Conservation (phyloP, 2,797 vertebrate species). For the Erithacus rubecula region DNA sequence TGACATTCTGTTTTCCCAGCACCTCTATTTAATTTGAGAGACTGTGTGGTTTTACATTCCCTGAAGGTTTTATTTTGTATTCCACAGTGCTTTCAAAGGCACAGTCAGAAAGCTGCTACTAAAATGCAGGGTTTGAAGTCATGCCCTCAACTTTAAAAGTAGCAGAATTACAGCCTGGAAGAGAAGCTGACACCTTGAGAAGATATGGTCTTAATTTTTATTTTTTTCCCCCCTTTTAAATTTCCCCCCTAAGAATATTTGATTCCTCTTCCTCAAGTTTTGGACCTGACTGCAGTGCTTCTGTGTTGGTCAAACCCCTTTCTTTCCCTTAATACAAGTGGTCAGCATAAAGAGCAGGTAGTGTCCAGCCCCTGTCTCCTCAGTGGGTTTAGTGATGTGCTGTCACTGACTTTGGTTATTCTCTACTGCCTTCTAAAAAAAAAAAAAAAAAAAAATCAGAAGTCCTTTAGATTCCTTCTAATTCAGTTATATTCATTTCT, state of each 20-base stretch:
- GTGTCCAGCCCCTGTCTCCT: not conserved
- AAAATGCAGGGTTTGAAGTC: not conserved
- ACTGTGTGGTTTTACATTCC: not conserved
- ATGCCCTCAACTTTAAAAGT: not conserved
- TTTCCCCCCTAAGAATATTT: not conserved
- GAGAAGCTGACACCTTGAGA: not conserved
- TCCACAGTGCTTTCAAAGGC: not conserved
- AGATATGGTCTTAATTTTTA: not conserved
- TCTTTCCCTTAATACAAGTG: not conserved
- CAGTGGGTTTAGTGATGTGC: not conserved
- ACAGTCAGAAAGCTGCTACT: not conserved
- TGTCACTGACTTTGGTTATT: not conserved
- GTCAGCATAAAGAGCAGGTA: not conserved
- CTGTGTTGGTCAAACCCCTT: not conserved
- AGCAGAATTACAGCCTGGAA: conserved; percentile 1
- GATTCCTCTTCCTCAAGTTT: not conserved
- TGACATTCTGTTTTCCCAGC: not conserved
- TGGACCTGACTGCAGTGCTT: not conserved
- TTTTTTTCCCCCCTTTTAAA: not conserved
- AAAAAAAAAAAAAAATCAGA: not conserved
- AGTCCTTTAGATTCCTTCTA: not conserved
- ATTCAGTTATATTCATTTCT: not conserved
- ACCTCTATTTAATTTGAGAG: conserved; percentile 1
- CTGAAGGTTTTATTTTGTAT: not conserved
- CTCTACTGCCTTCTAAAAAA: not conserved